These are phyloP conservation scores for Actias luna DNA, from an alignment of 2,888 invertebrate genomes.

Conservation along the genomic window DNA sequence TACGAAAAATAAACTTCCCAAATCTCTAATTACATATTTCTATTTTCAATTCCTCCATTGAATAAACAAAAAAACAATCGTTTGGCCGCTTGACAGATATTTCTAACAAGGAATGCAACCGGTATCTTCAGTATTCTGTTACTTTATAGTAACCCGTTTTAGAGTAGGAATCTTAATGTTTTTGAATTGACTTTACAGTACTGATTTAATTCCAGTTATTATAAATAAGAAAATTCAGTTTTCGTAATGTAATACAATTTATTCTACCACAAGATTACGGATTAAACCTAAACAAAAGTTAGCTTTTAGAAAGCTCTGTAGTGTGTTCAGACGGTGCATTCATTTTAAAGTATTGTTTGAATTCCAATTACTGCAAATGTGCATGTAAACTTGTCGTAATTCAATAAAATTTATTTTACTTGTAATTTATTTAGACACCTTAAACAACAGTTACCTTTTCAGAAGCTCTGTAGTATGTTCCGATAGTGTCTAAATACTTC, in stretches of 20 bases:
- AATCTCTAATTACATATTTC: conserved; percentile 6
- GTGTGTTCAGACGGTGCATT: background rate
- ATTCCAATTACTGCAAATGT: background rate
- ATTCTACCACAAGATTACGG: background rate
- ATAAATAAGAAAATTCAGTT: background rate
- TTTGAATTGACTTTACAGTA: conserved; percentile 15
- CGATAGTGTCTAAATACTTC: background rate
- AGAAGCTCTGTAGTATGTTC: background rate
- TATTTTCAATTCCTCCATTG: conserved; percentile 22
- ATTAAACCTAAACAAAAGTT: too few relatives aligned
- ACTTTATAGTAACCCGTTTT: conserved; percentile 32
- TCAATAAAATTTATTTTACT: background rate
- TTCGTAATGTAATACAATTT: background rate
- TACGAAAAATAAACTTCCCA: conserved; percentile 1
- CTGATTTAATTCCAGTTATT: conserved; percentile 3
- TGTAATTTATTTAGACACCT: background rate
- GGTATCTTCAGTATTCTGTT: conserved; percentile 39
- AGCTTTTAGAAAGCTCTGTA: too few relatives aligned
- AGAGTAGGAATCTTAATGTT: conserved; percentile 19
- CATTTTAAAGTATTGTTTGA: conserved; percentile 13
- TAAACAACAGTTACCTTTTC: background rate
- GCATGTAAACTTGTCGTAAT: background rate
- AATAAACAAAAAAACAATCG: conserved; percentile 36
- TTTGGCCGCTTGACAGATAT: conserved; percentile 35
- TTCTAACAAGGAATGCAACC: conserved; percentile 37